Percentiles rank a stretch among this genome's conserved stretches.
Conservation (phyloP, 2,888 invertebrate genomes). For the Cephus sareptanus region DNA sequence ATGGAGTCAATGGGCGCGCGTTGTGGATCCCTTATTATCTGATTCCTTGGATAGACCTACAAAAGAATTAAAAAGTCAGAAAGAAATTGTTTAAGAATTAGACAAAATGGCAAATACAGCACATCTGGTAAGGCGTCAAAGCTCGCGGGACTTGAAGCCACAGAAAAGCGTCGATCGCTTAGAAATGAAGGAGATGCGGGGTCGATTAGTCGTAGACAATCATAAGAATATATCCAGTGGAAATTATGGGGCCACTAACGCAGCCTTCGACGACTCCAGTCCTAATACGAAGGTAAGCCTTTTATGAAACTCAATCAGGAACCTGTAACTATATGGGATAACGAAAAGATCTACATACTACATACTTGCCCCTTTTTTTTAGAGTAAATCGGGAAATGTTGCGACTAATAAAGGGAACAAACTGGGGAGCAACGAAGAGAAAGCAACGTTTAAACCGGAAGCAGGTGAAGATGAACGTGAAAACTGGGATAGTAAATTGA, state of each 20-base stretch:
- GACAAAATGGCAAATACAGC: constrained; percentile 88
- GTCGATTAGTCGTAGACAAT: constrained; percentile 82
- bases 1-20: constrained; percentile 53
- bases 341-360: neutral
- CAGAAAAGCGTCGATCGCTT: constrained; percentile 86
- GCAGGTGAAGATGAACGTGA: constrained; percentile 82
- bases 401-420: constrained; percentile 55
- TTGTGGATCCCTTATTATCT: constrained; percentile 20
- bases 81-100: neutral
- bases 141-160: constrained; percentile 83
- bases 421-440: constrained; percentile 74
- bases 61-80: constrained; percentile 17
- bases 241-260: constrained; percentile 89
- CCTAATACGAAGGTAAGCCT: constrained; percentile 67
- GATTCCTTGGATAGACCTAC: neutral
- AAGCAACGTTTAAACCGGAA: constrained; percentile 75
- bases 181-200: constrained; percentile 87
- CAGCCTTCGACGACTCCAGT: constrained; percentile 79
- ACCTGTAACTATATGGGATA: neutral
- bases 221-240: constrained; percentile 69
- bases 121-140: constrained; percentile 88
- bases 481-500: constrained; percentile 93
- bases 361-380: neutral
- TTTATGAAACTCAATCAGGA: neutral
- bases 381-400: neutral